Evolutionary conservation across 2,888 invertebrate species (phyloP), one percentile per base, ranked within the genome.

Genomic region (Cerastoderma edule): DNA sequence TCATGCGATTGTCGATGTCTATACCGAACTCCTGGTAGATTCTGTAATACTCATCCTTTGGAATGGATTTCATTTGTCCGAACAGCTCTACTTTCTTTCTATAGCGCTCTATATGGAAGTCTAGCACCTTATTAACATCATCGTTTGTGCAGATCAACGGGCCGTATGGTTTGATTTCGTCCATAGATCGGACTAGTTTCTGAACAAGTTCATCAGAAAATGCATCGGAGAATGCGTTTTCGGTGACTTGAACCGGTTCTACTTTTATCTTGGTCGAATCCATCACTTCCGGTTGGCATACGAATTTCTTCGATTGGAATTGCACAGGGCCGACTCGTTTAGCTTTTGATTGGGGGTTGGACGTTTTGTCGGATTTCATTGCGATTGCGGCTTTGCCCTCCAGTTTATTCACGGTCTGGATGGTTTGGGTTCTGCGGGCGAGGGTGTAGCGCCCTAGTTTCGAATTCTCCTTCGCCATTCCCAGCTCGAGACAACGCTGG

Each of bases 381-480:
- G 28, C 10, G 0, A n/a, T 24, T 48, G 50, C 56, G 22, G 67
- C 75, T 65, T 80, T 80, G 5, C 70, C 67, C 44, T 79, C 78
- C 4, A 79, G 57, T 48, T 72, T 46, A 27, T 82, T 82, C 0
- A 82, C 78, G 56, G 76, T 48, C 48, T 75, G 63, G 10, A 82
- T 82, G 2, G 78, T 82, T 63, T 82, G 74, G 2, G 78, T 82
- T 64, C 82, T 67, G 32, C 77, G 57, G 3, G 82, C 74, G 0
- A 82, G 65, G 0, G 82, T 74, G 54, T 82, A 82, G 6, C 82
- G 48, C 4, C 82, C 82, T n/a, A 82, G 46, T 60, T 73, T 77
- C 13, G 76, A 82, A 22, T 78, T 78, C 39, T 76, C 67, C 46
- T 79, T 82, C 6, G 82, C 76, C 82, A 82, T 82, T 16, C 82